Evolutionary conservation across 2,797 vertebrate species (phyloP), one percentile per base, ranked within the genome.

Genomic region (Oryzias dopingdopingensis): DNA sequence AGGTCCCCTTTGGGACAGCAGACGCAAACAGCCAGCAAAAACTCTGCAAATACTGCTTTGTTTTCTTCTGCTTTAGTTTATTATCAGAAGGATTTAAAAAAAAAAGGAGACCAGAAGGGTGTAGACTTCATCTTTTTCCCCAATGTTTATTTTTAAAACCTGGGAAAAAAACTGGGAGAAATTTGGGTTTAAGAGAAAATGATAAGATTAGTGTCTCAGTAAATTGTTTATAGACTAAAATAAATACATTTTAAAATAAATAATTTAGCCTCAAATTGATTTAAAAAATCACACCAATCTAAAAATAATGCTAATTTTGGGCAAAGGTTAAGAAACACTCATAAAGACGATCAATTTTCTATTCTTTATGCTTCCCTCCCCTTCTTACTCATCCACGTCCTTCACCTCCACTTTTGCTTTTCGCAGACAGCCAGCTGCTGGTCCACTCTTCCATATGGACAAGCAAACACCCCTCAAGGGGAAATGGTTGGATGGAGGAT

Each of bases 401-500:
- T 41, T 59, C 70, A 67, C 58, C 42, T 81, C 55, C 52, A 72
- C 74, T 68, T 82, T 67, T 75, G 42, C 53, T 70, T 70, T 59
- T 16, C 49, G 6, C 66, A 81, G 74, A 81, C 63, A 52, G 67
- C 74, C 89, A 91, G 90, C 88, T 90, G 91, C 81, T 64, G 59
- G 75, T 59, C 61, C 53, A 62, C 76, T 75, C 82, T 67, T 83
- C 80, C 69, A 48, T 54, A 56, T 67, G 72, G 87, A 70, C 32
- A 14, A 72, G 26, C 47, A 57, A 52, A 17, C 55, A 70, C 3
- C 15, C 52, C 42, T 86, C 74, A 82, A 86, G 77, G 81, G 71
- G 69, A 80, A 70, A 62, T 56, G 56, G 65, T 65, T 52, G 65
- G 72, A 60, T 50, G 66, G 62, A 76, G 67, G 52, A 53, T 59